Base-by-base conservation (phyloP, 1,140 invertebrate genomes). In the Paracyclopina nana region DNA sequence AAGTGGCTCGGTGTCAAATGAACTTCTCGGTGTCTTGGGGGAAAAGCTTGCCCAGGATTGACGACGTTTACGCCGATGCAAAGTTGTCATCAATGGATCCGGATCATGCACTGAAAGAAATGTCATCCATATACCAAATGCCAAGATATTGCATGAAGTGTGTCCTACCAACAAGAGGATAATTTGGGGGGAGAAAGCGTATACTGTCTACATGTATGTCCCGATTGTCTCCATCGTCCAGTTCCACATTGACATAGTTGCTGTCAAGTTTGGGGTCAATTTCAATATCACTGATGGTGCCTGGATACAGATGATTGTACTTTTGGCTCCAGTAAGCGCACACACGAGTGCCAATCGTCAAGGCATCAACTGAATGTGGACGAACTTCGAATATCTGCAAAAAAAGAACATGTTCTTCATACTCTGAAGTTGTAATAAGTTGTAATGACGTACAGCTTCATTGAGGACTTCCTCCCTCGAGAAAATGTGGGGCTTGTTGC, bases 311-410 rank as follows among this genome's bases (percentile, higher is more conserved):
- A 58, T 84, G 90, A 20, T 83, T 74, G 61, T 91, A 91, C 60
- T 92, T 83, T 58, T 88, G 83, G 49, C 85, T 91, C 90, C 90
- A 95, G 60, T 90, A 92, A 1, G 87, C 87, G 65, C 87, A 94
- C 1, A 94, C 68, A 44, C 90, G 67, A 0, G 66, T 65, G 3
- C 71, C 71, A 51, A 65, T 63, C 8, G 57, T 57, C 9, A 72
- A 55, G 27, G 64, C 60, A 4, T 58, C 53, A 4, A 76, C 73
- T 26, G 72, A 76, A 40, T 68, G 66, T 0, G 82, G 80, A 58
- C 75, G 74, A 41, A 91, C 76, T 67, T 91, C 86, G 5, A 84
- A 65, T 29, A 91, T 82, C 83, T 81, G 55, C 9, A 42, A 60
- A 55, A 31, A 56, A 50, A 55, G 44, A 43, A 34, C 42, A 20